Evolutionary conservation across 37 sponge, comb jelly and placozoan species (phyloP), one percentile per base, ranked within the genome.

Genomic region (Sycon ciliatum): DNA sequence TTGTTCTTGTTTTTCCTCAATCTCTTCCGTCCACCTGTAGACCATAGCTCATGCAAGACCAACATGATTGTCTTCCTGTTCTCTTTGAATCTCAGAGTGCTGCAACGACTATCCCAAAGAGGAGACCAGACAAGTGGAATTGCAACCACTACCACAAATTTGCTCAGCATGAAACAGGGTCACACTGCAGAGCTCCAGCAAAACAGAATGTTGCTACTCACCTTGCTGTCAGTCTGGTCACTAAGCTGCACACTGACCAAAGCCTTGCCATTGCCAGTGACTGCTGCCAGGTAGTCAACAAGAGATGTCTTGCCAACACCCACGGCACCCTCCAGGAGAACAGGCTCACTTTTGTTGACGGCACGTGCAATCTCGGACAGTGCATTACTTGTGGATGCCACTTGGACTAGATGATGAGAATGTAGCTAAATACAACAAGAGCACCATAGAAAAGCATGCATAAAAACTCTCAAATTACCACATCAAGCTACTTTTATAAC

Each of bases 201-300:
- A 20, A 20, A 49, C 20, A 20, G 20, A 20, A 20, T 49, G n/a
- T n/a, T n/a, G n/a, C n/a, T n/a, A n/a, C 11, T 68, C 31, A 68
- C 70, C 26, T 74, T 76, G n/a, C 70, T 73, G n/a, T 76, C 78
- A 20, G 70, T 76, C 18, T 74, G 71, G n/a, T 58, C 78, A 52
- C 78, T 58, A 36, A 76, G 42, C 38, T 76, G 78, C 3, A 76
- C 39, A 16, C 33, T 72, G 13, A 76, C 20, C 28, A 76, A 34
- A 73, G 32, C 56, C 18, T 23, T 4, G 32, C 31, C 39, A n/a
- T 22, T 9, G 6, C 78, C 78, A 9, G 38, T 32, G 5, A 76
- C 13, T 18, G 32, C 34, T 28, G 78, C 72, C 32, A 76, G 13
- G 74, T 74, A 39, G 3, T 71, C 23, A 26, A 74, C 34, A 22